These are phyloP conservation scores for Myiagra hebetior DNA, from an alignment of 2,113 vertebrate genomes.

Conservation along the genomic window DNA sequence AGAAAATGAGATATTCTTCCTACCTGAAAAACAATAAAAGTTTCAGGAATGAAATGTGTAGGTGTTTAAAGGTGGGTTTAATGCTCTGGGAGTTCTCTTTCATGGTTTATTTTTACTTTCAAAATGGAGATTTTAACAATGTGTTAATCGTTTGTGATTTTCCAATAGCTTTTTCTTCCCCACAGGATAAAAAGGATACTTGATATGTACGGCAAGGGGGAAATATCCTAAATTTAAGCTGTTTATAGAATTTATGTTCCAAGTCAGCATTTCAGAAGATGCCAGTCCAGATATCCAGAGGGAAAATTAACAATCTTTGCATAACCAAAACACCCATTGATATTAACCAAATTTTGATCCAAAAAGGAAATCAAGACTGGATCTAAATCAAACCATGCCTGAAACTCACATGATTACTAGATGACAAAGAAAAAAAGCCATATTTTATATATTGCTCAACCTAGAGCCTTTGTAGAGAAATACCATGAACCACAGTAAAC, in stretches of 20 bases:
- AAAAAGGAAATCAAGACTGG: not conserved
- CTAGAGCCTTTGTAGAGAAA: not conserved
- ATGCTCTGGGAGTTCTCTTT: not conserved
- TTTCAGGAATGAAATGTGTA: slow-evolving; percentile 24
- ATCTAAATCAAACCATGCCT: not conserved
- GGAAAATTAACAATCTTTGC: not conserved
- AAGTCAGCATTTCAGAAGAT: not conserved
- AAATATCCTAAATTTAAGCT: not conserved
- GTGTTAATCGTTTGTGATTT: not conserved
- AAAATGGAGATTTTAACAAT: not conserved
- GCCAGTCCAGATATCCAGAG: not conserved
- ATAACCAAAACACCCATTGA: not conserved
- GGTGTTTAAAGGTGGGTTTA: not conserved
- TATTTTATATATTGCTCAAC: not conserved
- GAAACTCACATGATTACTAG: not conserved
- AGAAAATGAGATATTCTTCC: not conserved
- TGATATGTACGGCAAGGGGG: not conserved
- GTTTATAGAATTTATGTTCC: not conserved
- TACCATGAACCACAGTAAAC: not conserved
- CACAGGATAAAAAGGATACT: not conserved
- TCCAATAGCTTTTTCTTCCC: not conserved
- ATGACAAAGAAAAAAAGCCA: not conserved
- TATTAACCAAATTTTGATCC: not conserved
- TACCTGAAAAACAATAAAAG: slow-evolving; percentile 7
- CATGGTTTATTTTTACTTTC: slow-evolving; percentile 16